Evolutionary conservation across 2,888 invertebrate genomes (phyloP).

Genomic region (Pyrrhia umbra): DNA sequence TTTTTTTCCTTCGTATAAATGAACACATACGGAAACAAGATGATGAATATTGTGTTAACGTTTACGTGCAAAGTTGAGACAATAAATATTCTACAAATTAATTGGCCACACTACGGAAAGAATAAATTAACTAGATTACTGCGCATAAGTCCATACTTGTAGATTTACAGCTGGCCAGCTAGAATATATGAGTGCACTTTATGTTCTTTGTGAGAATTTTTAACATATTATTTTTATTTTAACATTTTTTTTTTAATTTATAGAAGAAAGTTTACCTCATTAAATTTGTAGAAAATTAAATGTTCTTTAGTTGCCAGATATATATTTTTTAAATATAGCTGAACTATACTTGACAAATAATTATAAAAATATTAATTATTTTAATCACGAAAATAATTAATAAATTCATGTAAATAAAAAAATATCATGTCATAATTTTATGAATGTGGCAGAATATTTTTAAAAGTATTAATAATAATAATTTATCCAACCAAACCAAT

Average conservation of each 20-base stretch:
- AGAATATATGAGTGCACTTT: constrained; percentile 33
- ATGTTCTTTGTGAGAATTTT: constrained; percentile 31
- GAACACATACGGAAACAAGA: constrained; percentile 44
- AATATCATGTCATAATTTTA: no score
- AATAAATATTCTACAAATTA: constrained; percentile 49
- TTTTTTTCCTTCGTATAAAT: no score
- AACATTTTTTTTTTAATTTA: constrained; percentile 1
- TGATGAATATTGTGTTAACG: constrained; percentile 48
- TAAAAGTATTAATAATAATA: background rate
- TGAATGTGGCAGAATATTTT: background rate
- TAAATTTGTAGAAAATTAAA: no score
- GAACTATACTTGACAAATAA: no score
- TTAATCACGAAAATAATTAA: no score
- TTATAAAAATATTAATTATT: no score
- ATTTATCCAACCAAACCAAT: background rate
- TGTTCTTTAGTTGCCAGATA: no score
- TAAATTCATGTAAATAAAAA: no score
- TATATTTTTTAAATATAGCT: no score
- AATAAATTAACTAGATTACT: constrained; percentile 50
- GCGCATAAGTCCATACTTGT: constrained; percentile 41
- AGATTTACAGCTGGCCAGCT: constrained; percentile 36
- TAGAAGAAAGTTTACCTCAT: no score
- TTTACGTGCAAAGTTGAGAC: constrained; percentile 37
- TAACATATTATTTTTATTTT: constrained; percentile 4
- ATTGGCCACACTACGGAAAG: constrained; percentile 44